Conservation (phyloP, 2,888 invertebrate genomes). For the Lydus trimaculatus region DNA sequence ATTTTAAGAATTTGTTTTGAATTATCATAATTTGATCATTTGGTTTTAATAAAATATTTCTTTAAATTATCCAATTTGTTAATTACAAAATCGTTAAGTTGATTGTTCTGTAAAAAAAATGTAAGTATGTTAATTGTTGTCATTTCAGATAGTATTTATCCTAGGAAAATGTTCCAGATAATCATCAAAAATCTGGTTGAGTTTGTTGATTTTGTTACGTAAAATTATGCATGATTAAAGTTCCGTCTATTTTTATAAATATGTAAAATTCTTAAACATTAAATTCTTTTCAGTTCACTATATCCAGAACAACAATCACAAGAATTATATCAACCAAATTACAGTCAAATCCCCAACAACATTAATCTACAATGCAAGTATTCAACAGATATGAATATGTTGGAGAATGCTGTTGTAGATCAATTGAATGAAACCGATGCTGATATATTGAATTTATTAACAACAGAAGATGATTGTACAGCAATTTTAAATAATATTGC, state of each 20-base stretch:
- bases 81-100: not conserved
- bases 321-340: conserved; percentile 43
- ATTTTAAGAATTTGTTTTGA: not conserved
- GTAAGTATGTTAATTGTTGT: not conserved
- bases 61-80: not conserved
- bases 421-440: conserved; percentile 54
- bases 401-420: conserved; percentile 49
- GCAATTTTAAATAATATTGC: conserved; percentile 56
- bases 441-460: conserved; percentile 54
- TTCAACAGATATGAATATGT: conserved; percentile 44
- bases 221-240: not conserved
- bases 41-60: not conserved
- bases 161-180: not conserved
- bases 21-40: not conserved
- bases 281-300: conserved; percentile 44
- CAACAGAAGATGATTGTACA: conserved; percentile 55
- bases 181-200: not conserved
- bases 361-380: conserved; percentile 42
- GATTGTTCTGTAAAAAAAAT: not conserved
- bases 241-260: not conserved
- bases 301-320: conserved; percentile 44
- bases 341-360: conserved; percentile 36
- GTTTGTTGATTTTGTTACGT: not conserved
- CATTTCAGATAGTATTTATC: not conserved
- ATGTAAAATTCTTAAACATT: not conserved